A percentile compares a stretch with the other conserved stretches of the same genome.
These are phyloP conservation scores for Penaeus vannamei DNA, from an alignment of 1,140 invertebrate genomes.

Conservation along the genomic window DNA sequence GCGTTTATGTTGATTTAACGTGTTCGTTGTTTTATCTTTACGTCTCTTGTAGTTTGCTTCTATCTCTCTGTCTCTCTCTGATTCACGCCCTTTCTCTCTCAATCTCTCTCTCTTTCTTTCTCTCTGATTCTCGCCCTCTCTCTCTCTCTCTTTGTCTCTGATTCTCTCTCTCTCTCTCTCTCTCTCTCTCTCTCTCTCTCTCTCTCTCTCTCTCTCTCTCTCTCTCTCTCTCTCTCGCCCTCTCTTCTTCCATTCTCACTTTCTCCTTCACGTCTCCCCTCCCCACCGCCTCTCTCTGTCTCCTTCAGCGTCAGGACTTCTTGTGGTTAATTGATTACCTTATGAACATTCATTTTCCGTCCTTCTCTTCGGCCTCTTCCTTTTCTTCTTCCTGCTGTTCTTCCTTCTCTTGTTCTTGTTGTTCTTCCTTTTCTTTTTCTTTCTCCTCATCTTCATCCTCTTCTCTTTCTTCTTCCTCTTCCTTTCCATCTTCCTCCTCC, in stretches of 20 bases:
- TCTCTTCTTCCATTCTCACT: not conserved
- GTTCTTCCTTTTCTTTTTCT: too few relatives aligned
- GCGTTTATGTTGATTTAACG: too few relatives aligned
- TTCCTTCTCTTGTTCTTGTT: too few relatives aligned
- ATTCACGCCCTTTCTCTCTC: slow-evolving; percentile 43
- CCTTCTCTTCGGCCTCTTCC: too few relatives aligned
- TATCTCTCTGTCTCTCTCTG: slow-evolving; percentile 35
- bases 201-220: slow-evolving; percentile 40
- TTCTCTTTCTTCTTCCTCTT: too few relatives aligned
- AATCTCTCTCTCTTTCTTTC: slow-evolving; percentile 16
- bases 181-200: slow-evolving; percentile 23
- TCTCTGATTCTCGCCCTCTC: not conserved
- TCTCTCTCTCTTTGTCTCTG: not conserved
- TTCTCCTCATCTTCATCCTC: too few relatives aligned
- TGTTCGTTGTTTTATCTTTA: not conserved
- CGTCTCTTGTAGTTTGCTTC: not conserved
- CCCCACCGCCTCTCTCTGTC: slow-evolving; percentile 21
- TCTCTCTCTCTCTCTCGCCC: slow-evolving; percentile 34
- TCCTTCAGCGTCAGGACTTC: not conserved
- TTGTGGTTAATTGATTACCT: not conserved
- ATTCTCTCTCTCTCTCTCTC: not conserved
- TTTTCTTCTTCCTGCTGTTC: too few relatives aligned
- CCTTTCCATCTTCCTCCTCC: too few relatives aligned
- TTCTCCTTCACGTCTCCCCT: not conserved
- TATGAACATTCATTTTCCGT: not conserved